Evolutionary conservation across 2,797 vertebrate genomes (phyloP).

Genomic region (Poliocrania exsul): DNA sequence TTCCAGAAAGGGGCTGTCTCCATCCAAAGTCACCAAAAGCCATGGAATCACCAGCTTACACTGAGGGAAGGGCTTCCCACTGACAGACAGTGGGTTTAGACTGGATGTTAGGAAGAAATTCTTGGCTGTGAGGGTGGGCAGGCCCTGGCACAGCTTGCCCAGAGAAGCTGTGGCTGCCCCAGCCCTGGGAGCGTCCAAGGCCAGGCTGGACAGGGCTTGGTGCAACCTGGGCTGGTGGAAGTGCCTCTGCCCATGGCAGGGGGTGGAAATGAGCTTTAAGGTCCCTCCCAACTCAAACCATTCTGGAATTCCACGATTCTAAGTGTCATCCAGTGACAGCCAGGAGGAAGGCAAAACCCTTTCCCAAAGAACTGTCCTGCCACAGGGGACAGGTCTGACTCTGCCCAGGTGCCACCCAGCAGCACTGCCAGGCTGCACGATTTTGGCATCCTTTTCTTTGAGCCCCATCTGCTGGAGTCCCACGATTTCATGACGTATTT

Average conservation of each 20-base stretch:
- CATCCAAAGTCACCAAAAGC: not conserved
- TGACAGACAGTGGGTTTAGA: rapidly evolving
- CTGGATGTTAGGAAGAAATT: not conserved
- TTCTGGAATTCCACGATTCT: too few species aligned
- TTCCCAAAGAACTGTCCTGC: not conserved
- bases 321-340: not conserved
- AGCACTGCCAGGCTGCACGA: not conserved
- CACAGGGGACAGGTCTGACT: rapidly evolving
- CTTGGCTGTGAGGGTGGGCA: rapidly evolving
- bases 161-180: not conserved
- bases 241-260: too few species aligned
- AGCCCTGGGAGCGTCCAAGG: not conserved
- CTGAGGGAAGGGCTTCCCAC: not conserved
- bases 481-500: not conserved
- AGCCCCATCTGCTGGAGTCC: constrained; percentile 69
- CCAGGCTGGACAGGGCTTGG: not conserved
- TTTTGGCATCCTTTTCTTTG: constrained; percentile 53
- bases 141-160: not conserved
- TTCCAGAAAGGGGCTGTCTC: not conserved
- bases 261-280: not conserved
- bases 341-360: not conserved
- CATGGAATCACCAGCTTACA: rapidly evolving
- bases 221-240: rapidly evolving
- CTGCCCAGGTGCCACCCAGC: not conserved
- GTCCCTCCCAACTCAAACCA: not conserved